A percentile compares a stretch with the other conserved stretches of the same genome.
Conservation (phyloP, 2,888 invertebrate species). For the Cyclophora punctaria region DNA sequence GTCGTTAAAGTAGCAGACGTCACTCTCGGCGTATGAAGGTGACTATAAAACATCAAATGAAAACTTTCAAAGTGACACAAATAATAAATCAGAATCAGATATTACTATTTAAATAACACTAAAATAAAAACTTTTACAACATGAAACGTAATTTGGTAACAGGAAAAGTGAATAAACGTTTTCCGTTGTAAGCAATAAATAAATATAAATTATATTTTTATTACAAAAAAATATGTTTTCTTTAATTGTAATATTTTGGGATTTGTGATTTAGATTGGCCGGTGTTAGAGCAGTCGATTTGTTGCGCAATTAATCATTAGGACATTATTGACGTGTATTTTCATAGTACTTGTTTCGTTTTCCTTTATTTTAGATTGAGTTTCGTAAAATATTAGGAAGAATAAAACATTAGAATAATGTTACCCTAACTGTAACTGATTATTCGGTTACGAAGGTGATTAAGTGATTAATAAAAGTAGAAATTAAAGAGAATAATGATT, state of each 20-base stretch:
- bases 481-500: conserved; percentile 33
- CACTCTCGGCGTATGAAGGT: conserved; percentile 12
- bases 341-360: too few relatives aligned
- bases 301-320: too few relatives aligned
- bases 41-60: conserved; percentile 7
- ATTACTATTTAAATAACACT: neutral
- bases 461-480: conserved; percentile 18
- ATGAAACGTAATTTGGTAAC: conserved; percentile 10
- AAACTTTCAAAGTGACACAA: conserved; percentile 6
- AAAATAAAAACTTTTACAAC: neutral
- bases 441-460: neutral
- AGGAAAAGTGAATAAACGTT: conserved; percentile 38
- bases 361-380: too few relatives aligned
- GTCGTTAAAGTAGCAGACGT: neutral
- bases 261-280: too few relatives aligned
- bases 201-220: conserved; percentile 23
- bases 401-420: too few relatives aligned
- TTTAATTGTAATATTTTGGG: neutral
- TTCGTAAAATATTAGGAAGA: too few relatives aligned
- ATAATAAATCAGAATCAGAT: conserved; percentile 9
- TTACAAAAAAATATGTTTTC: conserved; percentile 4
- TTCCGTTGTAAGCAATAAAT: conserved; percentile 32
- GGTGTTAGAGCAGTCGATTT: too few relatives aligned
- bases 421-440: too few relatives aligned
- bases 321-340: too few relatives aligned